Base-by-base conservation (phyloP, 1,140 invertebrate species). In the Drosophila mojavensis region DNA sequence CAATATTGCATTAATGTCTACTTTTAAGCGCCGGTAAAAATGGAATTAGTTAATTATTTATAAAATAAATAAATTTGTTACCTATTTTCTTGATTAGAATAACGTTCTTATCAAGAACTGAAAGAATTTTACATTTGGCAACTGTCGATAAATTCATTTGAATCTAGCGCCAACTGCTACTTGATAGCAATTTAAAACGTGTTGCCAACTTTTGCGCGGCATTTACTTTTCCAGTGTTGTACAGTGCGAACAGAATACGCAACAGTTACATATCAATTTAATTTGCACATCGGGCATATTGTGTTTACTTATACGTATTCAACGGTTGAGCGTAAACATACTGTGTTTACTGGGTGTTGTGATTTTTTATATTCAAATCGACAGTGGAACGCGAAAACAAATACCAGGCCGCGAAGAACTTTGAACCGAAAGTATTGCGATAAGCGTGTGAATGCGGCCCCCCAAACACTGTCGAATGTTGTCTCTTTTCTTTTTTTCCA, bases 381-480 rank as follows among this genome's bases (percentile, higher is more conserved):
- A 15, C 7, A 59, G 17, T 59, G 47, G 13, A 55, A 15, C 24
- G 61, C 36, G 33, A 56, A 50, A 41, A 39, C 13, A 45, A 24
- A 30, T 7, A 17, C 41, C 41, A 59, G 53, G 24, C 43, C 59
- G 20, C 3, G 50, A 13, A 41, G 39, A 33, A 33, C 47, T 69
- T 56, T 68, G 36, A 17, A 47, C 56, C 17, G 26, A 47, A 30
- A 47, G 9, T 60, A 10, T 26, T 9, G 33, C 24, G 71, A 74
- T 74, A 69, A 74, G 65, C 71, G 71, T 74, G 71, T 74, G 71
- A 74, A 74, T 45, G 50, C 43, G 58, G 55, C 65, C 53, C 51
- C 47, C 7, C 17, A 55, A 55, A 68, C 48, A 68, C 48, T 56
- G 26, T 62, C 33, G 43, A 56, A 26, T 39, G 5, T 59, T 45